These are phyloP conservation scores for Anas bernieri DNA, from an alignment of 2,797 vertebrate genomes.

Conservation along the genomic window DNA sequence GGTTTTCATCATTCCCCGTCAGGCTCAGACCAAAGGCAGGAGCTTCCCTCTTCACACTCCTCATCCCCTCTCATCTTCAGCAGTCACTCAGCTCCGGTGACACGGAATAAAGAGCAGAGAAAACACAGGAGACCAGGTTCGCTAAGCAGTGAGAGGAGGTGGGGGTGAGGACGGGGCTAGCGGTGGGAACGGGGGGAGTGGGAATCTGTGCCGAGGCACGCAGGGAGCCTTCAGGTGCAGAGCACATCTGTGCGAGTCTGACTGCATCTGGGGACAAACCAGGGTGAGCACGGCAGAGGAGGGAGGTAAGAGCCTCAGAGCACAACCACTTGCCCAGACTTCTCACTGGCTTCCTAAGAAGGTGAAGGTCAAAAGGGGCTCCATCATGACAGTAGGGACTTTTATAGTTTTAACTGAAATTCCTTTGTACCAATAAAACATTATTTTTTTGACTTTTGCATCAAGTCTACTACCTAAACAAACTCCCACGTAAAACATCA, in stretches of 20 bases:
- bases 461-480: background rate
- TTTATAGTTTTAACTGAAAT: background rate
- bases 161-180: background rate
- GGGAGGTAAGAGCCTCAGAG: background rate
- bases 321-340: background rate
- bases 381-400: background rate
- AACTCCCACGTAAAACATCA: background rate
- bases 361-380: background rate
- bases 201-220: background rate
- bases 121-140: constrained; percentile 55
- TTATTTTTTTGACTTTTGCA: background rate
- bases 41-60: constrained; percentile 72
- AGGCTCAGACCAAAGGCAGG: constrained; percentile 73
- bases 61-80: constrained; percentile 72
- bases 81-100: constrained; percentile 67
- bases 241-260: background rate
- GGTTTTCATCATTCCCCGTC: constrained; percentile 77
- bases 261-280: background rate
- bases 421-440: background rate
- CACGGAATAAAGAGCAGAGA: constrained; percentile 69
- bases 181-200: background rate
- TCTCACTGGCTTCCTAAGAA: background rate
- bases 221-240: constrained; percentile 4
- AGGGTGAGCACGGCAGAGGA: background rate
- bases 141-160: constrained; percentile 23